Evolutionary conservation across 2,888 invertebrate genomes (phyloP).

Genomic region (Lordiphosa andalusiaca): DNA sequence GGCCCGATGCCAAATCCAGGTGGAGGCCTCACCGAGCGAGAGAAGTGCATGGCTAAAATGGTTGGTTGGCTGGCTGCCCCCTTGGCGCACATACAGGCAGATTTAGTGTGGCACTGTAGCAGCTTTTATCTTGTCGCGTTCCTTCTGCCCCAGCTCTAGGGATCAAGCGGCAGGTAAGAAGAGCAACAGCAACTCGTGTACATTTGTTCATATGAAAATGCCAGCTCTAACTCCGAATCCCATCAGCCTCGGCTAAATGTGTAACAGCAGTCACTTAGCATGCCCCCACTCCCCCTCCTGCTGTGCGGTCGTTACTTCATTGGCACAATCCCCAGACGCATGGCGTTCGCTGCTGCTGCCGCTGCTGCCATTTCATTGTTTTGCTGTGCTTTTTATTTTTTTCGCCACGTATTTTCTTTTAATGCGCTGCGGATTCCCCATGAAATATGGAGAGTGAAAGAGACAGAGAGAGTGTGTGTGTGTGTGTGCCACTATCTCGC

Average conservation of each 20-base stretch:
- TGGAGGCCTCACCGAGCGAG: conserved; percentile 34
- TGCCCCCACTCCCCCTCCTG: conserved; percentile 14
- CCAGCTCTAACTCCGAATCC: conserved; percentile 42
- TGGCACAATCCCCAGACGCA: conserved; percentile 65
- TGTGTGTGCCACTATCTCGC: conserved; percentile 40
- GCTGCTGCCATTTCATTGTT: conserved; percentile 58
- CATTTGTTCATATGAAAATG: conserved; percentile 63
- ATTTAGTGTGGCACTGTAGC: conserved; percentile 62
- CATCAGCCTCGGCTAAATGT: conserved; percentile 38
- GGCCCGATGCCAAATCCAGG: conserved; percentile 26
- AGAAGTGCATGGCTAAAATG: conserved; percentile 23
- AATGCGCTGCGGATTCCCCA: conserved; percentile 72
- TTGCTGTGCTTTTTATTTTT: conserved; percentile 54
- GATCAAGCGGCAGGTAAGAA: conserved; percentile 48
- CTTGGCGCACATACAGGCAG: conserved; percentile 65
- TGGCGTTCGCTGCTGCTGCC: conserved; percentile 10
- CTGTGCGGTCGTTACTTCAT: conserved; percentile 65
- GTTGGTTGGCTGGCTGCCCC: conserved; percentile 31
- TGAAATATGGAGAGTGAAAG: conserved; percentile 56
- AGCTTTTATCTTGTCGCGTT: conserved; percentile 64
- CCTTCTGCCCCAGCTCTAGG: conserved; percentile 31
- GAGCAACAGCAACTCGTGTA: conserved; percentile 29
- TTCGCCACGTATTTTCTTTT: conserved; percentile 69
- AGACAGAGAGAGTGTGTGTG: conserved; percentile 7
- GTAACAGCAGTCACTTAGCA: conserved; percentile 67